phyloP scores from a whole-genome alignment of 2,797 vertebrate genomes.

The Aeoliscus strigatus region DNA sequence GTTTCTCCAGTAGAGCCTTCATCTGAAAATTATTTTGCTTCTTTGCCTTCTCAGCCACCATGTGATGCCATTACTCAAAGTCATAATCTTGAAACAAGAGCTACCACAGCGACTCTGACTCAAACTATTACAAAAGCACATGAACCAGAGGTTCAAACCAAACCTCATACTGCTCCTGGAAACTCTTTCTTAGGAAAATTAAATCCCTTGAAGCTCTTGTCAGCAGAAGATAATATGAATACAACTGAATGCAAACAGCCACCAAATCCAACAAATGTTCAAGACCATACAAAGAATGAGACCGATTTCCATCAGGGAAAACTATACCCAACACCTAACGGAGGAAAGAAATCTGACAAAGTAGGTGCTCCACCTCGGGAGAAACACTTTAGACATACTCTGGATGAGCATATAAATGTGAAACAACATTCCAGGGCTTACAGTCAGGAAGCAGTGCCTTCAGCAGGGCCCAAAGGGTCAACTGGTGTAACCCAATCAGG shows the following conservation, averaged over 20 bases:
- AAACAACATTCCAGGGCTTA: conserved; percentile 26
- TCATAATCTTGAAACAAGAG: conserved; percentile 26
- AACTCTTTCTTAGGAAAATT: conserved; percentile 79
- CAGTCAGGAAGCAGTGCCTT: conserved; percentile 28
- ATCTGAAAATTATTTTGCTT: conserved; percentile 57
- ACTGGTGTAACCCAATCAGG: conserved; percentile 32
- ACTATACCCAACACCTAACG: conserved; percentile 1
- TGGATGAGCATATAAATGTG: conserved; percentile 17
- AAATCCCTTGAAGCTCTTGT: conserved; percentile 80
- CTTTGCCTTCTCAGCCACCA: conserved; percentile 56
- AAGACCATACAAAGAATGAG: conserved; percentile 26
- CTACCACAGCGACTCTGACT: conserved; percentile 7
- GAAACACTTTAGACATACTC: conserved; percentile 21
- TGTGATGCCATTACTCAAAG: conserved; percentile 41
- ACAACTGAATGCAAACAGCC: conserved; percentile 35
- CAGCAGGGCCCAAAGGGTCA: conserved; percentile 13
- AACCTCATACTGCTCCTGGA: conserved; percentile 61
- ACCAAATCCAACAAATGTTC: conserved; percentile 21
- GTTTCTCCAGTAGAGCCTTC: conserved; percentile 71
- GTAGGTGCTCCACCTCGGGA: conserved; percentile 27
- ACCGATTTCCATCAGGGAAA: conserved; percentile 9
- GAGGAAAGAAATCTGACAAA: conserved; percentile 17
- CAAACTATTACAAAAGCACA: conserved; percentile 28
- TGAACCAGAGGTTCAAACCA: conserved; percentile 29
- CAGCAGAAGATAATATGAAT: conserved; percentile 39